Conservation (phyloP, 2,113 vertebrate genomes). For the Lampris incognitus region DNA sequence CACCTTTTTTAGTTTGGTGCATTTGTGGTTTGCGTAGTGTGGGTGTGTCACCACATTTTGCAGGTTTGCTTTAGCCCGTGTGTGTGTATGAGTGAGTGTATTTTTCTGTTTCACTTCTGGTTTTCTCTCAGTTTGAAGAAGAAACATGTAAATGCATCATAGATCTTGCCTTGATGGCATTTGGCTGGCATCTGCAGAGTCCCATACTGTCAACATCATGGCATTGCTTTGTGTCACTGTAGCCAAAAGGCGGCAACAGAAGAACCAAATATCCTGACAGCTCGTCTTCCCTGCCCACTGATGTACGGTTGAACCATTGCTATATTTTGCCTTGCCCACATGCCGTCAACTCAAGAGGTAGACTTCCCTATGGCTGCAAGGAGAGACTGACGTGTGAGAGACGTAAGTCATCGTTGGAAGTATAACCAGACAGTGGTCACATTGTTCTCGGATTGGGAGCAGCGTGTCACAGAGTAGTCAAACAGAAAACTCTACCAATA, state of each 20-base stretch:
- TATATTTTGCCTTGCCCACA: background rate
- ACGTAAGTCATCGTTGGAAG: conserved; percentile 43
- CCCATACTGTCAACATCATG: conserved; percentile 12
- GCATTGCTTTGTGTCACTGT: background rate
- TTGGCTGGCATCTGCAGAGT: background rate
- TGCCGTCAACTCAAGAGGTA: conserved; percentile 16
- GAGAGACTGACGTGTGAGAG: conserved; percentile 37
- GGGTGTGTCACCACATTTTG: no score
- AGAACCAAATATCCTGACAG: conserved; percentile 5
- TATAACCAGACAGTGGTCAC: conserved; percentile 32
- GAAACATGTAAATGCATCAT: background rate
- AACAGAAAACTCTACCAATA: background rate
- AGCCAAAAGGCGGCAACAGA: background rate
- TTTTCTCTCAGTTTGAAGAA: conserved; percentile 9
- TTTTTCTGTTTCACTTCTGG: no score
- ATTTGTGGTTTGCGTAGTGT: no score
- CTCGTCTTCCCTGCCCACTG: background rate
- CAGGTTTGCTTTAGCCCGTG: background rate
- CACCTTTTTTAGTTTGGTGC: no score
- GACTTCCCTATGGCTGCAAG: conserved; percentile 32
- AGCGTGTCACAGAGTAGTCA: conserved; percentile 3
- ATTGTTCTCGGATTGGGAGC: conserved; percentile 22
- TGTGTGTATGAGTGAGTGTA: background rate
- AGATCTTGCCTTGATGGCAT: conserved; percentile 8
- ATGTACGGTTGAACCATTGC: background rate